phyloP scores from a whole-genome alignment of 1,140 invertebrate genomes.

The Callitettix versicolor region DNA sequence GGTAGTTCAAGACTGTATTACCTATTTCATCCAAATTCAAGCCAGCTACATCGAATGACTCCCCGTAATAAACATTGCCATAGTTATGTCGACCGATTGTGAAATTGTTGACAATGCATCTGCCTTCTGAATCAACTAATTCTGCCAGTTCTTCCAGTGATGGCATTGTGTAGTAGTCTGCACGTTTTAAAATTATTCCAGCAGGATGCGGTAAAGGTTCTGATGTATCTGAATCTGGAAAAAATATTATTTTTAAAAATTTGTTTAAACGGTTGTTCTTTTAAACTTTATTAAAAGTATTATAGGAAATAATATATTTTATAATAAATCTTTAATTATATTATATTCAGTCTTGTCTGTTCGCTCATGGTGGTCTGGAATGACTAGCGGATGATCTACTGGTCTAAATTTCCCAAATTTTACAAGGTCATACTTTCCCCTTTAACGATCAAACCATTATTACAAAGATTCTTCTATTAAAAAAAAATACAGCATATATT shows the following conservation, averaged over 20 bases:
- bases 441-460: no score
- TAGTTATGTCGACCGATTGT: slow-evolving; percentile 83
- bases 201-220: slow-evolving; percentile 42
- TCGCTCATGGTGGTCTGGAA: no score
- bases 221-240: neutral
- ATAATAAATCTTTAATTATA: no score
- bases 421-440: no score
- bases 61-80: slow-evolving; percentile 84
- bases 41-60: slow-evolving; percentile 76
- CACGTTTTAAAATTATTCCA: slow-evolving; percentile 50
- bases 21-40: slow-evolving; percentile 77
- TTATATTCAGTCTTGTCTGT: no score
- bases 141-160: slow-evolving; percentile 58
- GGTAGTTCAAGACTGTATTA: no score
- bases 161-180: slow-evolving; percentile 81
- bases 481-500: no score
- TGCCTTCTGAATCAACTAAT: slow-evolving; percentile 54
- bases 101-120: slow-evolving; percentile 80
- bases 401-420: no score
- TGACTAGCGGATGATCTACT: no score
- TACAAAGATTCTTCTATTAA: no score
- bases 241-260: no score
- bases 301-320: neutral
- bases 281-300: neutral
- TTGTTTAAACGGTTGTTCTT: neutral